Evolutionary conservation across 2,888 invertebrate genomes (phyloP).

Genomic region (Synergus umbraculus): DNA sequence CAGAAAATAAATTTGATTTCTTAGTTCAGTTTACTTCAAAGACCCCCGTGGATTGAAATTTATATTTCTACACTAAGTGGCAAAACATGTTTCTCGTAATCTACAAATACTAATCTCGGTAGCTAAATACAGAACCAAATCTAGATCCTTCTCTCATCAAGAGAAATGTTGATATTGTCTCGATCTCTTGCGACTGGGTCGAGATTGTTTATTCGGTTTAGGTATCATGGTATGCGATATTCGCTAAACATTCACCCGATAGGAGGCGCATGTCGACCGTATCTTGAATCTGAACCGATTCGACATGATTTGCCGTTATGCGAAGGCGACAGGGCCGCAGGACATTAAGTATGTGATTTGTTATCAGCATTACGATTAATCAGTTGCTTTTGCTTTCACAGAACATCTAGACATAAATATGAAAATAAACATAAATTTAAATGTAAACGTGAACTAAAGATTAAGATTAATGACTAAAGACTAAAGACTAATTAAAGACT

Average conservation of each 20-base stretch:
- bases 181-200: background rate
- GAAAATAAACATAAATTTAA: background rate
- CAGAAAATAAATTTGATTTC: too few relatives aligned
- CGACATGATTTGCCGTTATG: slow-evolving; percentile 41
- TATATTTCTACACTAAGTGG: background rate
- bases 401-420: background rate
- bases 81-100: background rate
- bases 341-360: slow-evolving; percentile 15
- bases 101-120: background rate
- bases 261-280: slow-evolving; percentile 30
- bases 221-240: slow-evolving; percentile 5
- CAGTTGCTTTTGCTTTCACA: background rate
- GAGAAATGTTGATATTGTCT: background rate
- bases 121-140: background rate
- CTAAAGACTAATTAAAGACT: too few relatives aligned
- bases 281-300: slow-evolving; percentile 30
- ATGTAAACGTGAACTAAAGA: background rate
- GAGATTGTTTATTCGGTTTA: slow-evolving; percentile 25
- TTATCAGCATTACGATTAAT: slow-evolving; percentile 27
- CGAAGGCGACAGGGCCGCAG: slow-evolving; percentile 21
- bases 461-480: too few relatives aligned
- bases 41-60: background rate
- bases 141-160: background rate
- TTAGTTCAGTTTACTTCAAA: background rate
- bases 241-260: slow-evolving; percentile 21